These are phyloP conservation scores for Oceanodroma tethys DNA, from an alignment of 2,113 vertebrate genomes.

Conservation along the genomic window DNA sequence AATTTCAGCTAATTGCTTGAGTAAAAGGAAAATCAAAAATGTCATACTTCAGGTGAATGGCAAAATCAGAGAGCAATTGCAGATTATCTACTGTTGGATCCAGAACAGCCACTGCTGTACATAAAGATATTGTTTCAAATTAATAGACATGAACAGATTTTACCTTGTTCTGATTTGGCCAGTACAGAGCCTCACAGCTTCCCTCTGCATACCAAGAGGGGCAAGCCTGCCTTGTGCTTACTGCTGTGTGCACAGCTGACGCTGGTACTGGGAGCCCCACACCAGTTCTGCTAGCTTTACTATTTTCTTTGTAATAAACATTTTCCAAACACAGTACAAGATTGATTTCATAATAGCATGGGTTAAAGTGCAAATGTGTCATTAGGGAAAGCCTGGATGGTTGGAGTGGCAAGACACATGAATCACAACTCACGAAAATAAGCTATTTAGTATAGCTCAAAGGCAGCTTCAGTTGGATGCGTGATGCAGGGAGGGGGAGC, in stretches of 20 bases:
- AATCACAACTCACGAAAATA: background rate
- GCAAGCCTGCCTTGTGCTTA: background rate
- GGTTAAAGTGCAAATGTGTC: background rate
- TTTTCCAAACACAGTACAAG: background rate
- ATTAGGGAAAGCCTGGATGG: background rate
- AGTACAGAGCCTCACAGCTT: background rate
- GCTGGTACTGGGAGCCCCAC: background rate
- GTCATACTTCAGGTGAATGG: background rate
- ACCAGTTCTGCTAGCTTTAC: background rate
- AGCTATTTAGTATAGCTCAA: background rate
- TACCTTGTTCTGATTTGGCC: background rate
- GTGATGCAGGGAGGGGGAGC: background rate
- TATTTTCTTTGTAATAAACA: background rate
- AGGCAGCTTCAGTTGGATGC: background rate
- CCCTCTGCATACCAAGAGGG: accelerated
- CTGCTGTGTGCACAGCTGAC: background rate
- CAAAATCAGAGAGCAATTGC: background rate
- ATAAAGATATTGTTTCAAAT: background rate
- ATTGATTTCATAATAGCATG: background rate
- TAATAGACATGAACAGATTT: background rate
- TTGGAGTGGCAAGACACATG: background rate
- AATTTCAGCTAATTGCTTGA: background rate
- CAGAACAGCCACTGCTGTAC: background rate
- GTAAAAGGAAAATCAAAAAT: background rate
- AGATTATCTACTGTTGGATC: background rate